phyloP scores from a whole-genome alignment of 2,797 vertebrate genomes.

The Gallinago solitaria region DNA sequence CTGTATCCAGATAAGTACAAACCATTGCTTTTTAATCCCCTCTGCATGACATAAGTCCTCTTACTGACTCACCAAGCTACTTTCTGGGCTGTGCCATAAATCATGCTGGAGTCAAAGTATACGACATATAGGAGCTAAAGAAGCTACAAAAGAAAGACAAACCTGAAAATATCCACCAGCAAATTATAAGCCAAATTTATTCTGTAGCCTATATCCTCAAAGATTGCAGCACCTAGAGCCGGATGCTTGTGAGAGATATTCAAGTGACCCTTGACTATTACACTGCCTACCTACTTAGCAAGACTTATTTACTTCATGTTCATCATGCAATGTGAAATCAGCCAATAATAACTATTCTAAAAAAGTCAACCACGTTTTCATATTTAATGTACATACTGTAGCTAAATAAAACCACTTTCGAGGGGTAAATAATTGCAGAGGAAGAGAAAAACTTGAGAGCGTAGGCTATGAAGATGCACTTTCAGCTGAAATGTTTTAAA shows the following conservation, averaged over 20 bases:
- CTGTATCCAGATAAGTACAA: background rate
- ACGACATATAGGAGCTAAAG: background rate
- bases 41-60: background rate
- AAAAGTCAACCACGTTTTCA: constrained; percentile 57
- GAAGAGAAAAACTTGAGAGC: constrained; percentile 68
- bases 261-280: constrained; percentile 27
- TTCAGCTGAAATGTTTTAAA: constrained; percentile 61
- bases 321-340: constrained; percentile 55
- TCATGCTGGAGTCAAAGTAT: background rate
- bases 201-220: background rate
- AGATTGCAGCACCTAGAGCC: background rate
- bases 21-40: background rate
- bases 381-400: constrained; percentile 63
- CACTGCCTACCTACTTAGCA: constrained; percentile 30
- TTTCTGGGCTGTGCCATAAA: background rate
- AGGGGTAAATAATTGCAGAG: constrained; percentile 71
- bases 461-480: constrained; percentile 67
- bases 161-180: background rate
- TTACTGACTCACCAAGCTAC: background rate
- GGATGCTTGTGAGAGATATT: background rate
- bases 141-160: background rate
- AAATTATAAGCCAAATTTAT: background rate
- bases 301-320: constrained; percentile 37
- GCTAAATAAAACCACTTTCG: constrained; percentile 60
- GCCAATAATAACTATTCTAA: constrained; percentile 66